These are phyloP conservation scores for Stratiomys singularior DNA, from an alignment of 2,888 invertebrate species.

Conservation along the genomic window DNA sequence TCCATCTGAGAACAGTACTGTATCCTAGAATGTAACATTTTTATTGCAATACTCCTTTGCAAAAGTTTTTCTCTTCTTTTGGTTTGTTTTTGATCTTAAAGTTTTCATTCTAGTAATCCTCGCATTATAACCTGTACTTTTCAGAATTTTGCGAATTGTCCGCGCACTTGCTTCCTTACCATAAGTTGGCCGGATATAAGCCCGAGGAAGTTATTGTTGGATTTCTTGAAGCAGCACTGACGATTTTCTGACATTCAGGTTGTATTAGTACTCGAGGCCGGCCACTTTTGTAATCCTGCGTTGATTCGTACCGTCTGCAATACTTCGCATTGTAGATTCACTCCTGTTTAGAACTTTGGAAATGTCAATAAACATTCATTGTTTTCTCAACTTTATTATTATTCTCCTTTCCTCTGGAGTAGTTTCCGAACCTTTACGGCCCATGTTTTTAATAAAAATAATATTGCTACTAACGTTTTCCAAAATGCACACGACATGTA, in stretches of 20 bases:
- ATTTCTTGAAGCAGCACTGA: background rate
- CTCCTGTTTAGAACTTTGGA: no score
- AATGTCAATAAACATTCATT: no score
- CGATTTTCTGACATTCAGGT: background rate
- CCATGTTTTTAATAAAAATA: no score
- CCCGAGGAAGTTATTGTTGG: background rate
- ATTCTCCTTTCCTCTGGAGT: no score
- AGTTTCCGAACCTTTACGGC: no score
- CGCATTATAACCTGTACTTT: background rate
- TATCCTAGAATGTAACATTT: background rate
- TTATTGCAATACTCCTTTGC: background rate
- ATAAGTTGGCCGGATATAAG: background rate
- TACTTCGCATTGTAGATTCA: background rate
- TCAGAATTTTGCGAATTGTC: background rate
- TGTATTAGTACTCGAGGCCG: background rate
- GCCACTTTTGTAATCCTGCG: slow-evolving; percentile 2
- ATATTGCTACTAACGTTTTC: no score
- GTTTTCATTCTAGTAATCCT: background rate
- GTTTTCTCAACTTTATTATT: no score
- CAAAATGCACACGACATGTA: no score
- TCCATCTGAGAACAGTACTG: background rate
- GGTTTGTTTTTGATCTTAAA: background rate
- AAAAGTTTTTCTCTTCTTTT: background rate
- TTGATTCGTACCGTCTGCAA: background rate
- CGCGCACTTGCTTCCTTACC: background rate